A percentile compares a stretch with the other conserved stretches of the same genome.
These are phyloP conservation scores for Ashinkailepas kermadecensis DNA, from an alignment of 2,888 invertebrate species.

Conservation along the genomic window DNA sequence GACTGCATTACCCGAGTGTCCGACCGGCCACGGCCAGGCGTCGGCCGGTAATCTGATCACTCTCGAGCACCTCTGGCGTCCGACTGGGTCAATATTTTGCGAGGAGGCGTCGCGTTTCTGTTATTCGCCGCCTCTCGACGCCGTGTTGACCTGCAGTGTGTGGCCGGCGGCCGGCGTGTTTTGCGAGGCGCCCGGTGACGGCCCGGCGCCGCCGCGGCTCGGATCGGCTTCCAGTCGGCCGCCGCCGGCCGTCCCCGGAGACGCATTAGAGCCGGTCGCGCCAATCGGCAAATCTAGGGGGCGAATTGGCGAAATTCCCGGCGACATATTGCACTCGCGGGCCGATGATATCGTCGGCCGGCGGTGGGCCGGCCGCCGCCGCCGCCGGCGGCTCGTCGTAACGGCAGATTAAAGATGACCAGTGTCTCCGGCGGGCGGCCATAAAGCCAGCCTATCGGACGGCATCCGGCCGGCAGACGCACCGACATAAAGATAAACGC, in stretches of 20 bases:
- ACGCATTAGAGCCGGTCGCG: neutral
- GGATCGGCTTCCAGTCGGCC: neutral
- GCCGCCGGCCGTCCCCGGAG: neutral
- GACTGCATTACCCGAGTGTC: too few relatives aligned
- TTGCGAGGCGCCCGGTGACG: neutral
- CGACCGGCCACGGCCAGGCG: neutral
- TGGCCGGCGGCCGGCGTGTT: neutral
- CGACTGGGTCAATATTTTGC: constrained; percentile 5
- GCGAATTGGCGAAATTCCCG: constrained; percentile 13
- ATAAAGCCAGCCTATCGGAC: neutral
- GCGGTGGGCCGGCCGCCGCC: neutral
- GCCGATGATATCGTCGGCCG: neutral
- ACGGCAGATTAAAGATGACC: constrained; percentile 21
- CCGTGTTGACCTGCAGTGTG: neutral
- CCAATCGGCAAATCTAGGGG: neutral
- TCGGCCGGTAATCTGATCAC: neutral
- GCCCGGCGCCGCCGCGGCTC: neutral
- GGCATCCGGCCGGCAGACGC: constrained; percentile 13
- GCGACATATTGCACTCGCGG: constrained; percentile 19
- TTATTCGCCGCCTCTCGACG: neutral
- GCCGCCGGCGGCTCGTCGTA: neutral
- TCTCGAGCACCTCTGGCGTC: neutral
- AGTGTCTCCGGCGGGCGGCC: neutral
- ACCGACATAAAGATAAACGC: constrained; percentile 3
- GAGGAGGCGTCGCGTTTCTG: constrained; percentile 12